phyloP scores from a whole-genome alignment of 2,113 vertebrate species.

The Sander lucioperca region DNA sequence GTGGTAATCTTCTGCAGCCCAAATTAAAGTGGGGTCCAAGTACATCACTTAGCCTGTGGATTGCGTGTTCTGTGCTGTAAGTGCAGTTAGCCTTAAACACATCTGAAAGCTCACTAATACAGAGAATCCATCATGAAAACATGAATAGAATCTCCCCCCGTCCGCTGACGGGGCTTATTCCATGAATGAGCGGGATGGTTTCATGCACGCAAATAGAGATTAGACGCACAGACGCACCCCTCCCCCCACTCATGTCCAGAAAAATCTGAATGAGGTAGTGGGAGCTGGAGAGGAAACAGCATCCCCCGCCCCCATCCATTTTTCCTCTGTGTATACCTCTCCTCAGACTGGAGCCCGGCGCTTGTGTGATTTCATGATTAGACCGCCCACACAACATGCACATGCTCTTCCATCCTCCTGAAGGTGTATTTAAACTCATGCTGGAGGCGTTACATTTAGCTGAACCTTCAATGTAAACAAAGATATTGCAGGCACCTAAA shows the following conservation, averaged over 20 bases:
- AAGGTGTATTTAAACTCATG: too few species aligned
- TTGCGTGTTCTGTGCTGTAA: slow-evolving; percentile 12
- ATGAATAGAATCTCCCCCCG: slow-evolving; percentile 32
- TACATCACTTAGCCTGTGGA: not conserved
- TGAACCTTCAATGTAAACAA: too few species aligned
- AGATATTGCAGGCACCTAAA: too few species aligned
- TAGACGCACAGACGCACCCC: slow-evolving; percentile 50
- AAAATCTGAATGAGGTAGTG: slow-evolving; percentile 74
- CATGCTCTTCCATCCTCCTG: slow-evolving; percentile 22
- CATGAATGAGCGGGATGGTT: slow-evolving; percentile 58
- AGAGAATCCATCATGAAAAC: slow-evolving; percentile 33
- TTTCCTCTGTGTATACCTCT: slow-evolving; percentile 6
- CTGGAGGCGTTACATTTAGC: too few species aligned
- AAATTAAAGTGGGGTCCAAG: slow-evolving; percentile 1
- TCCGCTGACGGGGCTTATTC: slow-evolving; percentile 13
- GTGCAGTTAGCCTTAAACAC: slow-evolving; percentile 19
- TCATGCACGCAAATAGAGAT: slow-evolving; percentile 46
- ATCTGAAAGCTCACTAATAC: slow-evolving; percentile 27
- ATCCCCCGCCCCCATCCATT: slow-evolving; percentile 25
- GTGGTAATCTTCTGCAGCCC: not conserved
- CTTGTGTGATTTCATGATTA: slow-evolving; percentile 54
- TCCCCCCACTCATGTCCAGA: slow-evolving; percentile 67
- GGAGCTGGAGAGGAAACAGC: slow-evolving; percentile 53
- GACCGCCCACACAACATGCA: slow-evolving; percentile 61
- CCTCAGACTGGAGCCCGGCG: slow-evolving; percentile 11